These are phyloP conservation scores for Epinephelus moara DNA, from an alignment of 2,113 vertebrate species.

Conservation along the genomic window DNA sequence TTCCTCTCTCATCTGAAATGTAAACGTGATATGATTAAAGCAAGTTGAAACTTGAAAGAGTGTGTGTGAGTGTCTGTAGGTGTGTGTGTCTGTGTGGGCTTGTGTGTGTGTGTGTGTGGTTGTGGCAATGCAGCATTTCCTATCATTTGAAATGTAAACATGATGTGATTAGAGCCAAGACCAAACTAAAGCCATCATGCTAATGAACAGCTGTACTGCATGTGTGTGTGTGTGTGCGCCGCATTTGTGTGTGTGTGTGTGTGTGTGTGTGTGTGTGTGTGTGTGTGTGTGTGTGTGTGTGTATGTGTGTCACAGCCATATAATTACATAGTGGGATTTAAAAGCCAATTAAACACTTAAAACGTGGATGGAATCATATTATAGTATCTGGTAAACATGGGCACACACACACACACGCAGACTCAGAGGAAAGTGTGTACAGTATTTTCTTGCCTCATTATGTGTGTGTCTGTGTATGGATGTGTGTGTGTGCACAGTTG, in stretches of 20 bases:
- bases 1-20: constrained; percentile 63
- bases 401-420: constrained; percentile 44
- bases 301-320: constrained; percentile 64
- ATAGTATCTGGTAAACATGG: constrained; percentile 68
- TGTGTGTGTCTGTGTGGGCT: background rate
- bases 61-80: constrained; percentile 6
- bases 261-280: background rate
- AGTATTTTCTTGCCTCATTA: constrained; percentile 65
- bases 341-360: constrained; percentile 84
- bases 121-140: constrained; percentile 52
- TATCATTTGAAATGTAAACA: constrained; percentile 80
- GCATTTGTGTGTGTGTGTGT: constrained; percentile 18
- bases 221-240: constrained; percentile 14
- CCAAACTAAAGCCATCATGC: constrained; percentile 73
- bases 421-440: constrained; percentile 53
- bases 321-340: constrained; percentile 81
- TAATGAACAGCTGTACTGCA: constrained; percentile 80
- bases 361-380: constrained; percentile 80
- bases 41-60: constrained; percentile 52
- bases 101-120: constrained; percentile 11
- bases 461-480: constrained; percentile 24
- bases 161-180: constrained; percentile 74
- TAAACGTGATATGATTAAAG: constrained; percentile 66
- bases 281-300: constrained; percentile 30
- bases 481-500: constrained; percentile 24